Evolutionary conservation across 2,113 vertebrate species (phyloP), one percentile per base, ranked within the genome.

Genomic region (Pogona vitticeps): DNA sequence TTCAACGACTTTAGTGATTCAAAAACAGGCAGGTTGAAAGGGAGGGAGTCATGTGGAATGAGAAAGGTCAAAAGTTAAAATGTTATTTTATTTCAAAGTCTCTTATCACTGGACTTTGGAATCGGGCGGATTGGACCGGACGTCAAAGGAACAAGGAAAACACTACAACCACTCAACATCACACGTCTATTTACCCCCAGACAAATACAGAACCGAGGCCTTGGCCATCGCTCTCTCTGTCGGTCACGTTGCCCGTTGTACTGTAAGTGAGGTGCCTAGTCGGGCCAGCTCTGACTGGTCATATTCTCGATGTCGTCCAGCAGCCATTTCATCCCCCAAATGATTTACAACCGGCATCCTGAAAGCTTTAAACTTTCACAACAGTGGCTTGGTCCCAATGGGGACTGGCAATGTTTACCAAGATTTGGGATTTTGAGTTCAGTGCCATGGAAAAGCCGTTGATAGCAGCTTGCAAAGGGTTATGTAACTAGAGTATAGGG

Each of bases 131-230:
- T 95, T 93, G 94, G 95, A 96, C 95, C 96, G 93, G 72, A 95
- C 96, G 96, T 98, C 97, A 97, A 96, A 97, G 96, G 96, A 97
- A 93, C 95, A 91, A 94, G 95, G 94, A 93, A 81, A 87, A 87
- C 97, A 98, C 95, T 97, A 97, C 97, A 98, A 97, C 96, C 97
- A 98, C 97, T 97, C 96, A 97, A 96, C 96, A 95, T 96, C 94
- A 97, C 96, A 97, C 97, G 92, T 94, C 97, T 97, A 96, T 97
- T 99, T 98, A 99, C 98, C 98, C 97, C 97, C 93, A 95, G 92
- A 97, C 97, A 96, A 95, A 97, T 97, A 97, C 95, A 96, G 96
- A 97, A 96, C 96, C 94, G 94, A 96, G 97, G 95, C 93, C 96
- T 96, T 96, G 95, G 96, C 96, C 92, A 96, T 97, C 97, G 96